A percentile compares a stretch with the other conserved stretches of the same genome.
Conservation (phyloP, 2,888 invertebrate genomes). For the Protodeltote pygarga region DNA sequence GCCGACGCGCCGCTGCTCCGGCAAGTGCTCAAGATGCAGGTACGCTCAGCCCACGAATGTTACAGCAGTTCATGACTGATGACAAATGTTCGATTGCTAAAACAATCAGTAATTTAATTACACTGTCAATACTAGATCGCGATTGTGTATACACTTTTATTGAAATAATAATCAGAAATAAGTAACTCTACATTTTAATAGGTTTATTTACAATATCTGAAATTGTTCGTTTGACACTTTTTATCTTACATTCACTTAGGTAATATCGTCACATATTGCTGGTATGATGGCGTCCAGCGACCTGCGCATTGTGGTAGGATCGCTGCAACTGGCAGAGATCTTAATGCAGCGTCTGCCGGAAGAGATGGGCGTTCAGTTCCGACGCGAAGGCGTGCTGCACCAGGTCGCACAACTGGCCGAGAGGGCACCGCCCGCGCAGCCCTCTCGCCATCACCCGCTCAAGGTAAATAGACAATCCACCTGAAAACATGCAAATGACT, state of each 20-base stretch:
- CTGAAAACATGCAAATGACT: no score
- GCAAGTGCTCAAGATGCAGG: slow-evolving; percentile 89
- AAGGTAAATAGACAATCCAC: slow-evolving; percentile 58
- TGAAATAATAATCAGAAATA: no score
- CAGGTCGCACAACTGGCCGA: slow-evolving; percentile 88
- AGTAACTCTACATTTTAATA: no score
- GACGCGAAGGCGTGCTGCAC: slow-evolving; percentile 98
- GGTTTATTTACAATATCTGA: no score
- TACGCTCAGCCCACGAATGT: slow-evolving; percentile 25
- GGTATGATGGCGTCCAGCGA: slow-evolving; percentile 99
- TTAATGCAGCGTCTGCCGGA: slow-evolving; percentile 98
- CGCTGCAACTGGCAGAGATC: slow-evolving; percentile 98
- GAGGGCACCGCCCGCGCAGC: slow-evolving; percentile 61
- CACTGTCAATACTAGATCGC: no score
- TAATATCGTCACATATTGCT: slow-evolving; percentile 98
- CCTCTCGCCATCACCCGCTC: slow-evolving; percentile 83
- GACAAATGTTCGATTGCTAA: no score
- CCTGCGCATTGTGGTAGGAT: slow-evolving; percentile 98
- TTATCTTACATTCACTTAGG: no score
- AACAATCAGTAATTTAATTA: no score
- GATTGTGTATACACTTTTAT: no score
- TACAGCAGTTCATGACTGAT: no score
- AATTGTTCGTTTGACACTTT: no score
- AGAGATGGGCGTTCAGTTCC: slow-evolving; percentile 97
- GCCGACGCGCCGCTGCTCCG: slow-evolving; percentile 95